Evolutionary conservation across 2,113 vertebrate genomes (phyloP).

Genomic region (Tupaia chinensis): DNA sequence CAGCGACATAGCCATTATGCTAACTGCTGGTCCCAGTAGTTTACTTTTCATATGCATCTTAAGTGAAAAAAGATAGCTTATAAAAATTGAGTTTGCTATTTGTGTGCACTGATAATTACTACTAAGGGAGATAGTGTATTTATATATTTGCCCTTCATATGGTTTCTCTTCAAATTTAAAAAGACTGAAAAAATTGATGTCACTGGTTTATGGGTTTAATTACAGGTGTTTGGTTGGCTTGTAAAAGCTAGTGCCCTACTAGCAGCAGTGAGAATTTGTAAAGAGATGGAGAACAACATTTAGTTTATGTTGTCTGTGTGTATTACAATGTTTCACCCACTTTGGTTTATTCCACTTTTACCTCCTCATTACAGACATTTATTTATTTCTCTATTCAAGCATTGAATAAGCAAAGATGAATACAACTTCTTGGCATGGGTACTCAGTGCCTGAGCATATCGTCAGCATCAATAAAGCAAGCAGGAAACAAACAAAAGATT

Average conservation of each 20-base stretch:
- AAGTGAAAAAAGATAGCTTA: background rate
- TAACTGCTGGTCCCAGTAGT: too few relatives aligned
- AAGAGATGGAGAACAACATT: too few relatives aligned
- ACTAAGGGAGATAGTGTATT: too few relatives aligned
- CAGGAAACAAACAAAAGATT: background rate
- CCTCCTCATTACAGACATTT: background rate
- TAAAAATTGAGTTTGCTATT: background rate
- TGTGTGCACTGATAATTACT: background rate
- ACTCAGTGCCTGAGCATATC: accelerated
- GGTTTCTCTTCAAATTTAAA: background rate
- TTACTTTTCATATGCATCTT: background rate
- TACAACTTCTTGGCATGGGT: background rate
- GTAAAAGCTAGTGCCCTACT: background rate
- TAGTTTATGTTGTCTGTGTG: background rate
- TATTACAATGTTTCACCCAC: background rate
- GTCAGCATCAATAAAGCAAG: background rate
- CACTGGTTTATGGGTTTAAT: background rate
- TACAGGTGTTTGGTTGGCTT: background rate
- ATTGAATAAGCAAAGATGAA: background rate
- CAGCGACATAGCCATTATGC: too few relatives aligned
- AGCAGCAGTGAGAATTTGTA: background rate
- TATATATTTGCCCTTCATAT: background rate
- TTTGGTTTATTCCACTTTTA: background rate
- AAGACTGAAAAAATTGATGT: background rate
- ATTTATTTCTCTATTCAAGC: background rate